Evolutionary conservation across 2,888 invertebrate genomes (phyloP).

Genomic region (Ceriagrion tenellum): DNA sequence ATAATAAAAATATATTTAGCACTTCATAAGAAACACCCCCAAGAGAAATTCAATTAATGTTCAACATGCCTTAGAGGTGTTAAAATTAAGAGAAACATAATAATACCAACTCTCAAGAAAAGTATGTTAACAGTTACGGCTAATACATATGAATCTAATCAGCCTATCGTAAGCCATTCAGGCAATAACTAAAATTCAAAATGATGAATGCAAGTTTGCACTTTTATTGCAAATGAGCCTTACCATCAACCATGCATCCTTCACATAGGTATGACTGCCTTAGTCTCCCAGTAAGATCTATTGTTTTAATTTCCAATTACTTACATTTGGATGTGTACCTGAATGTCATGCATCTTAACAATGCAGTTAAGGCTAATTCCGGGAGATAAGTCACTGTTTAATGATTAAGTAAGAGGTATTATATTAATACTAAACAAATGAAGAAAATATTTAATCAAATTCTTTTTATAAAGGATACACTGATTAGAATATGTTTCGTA

Average conservation of each 20-base stretch:
- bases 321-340: neutral
- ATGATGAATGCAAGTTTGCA: no score
- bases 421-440: neutral
- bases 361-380: slow-evolving; percentile 49
- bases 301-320: neutral
- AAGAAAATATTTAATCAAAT: neutral
- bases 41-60: no score
- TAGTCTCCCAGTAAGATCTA: neutral
- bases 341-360: slow-evolving; percentile 21
- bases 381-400: neutral
- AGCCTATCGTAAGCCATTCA: no score
- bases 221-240: neutral
- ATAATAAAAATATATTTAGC: no score
- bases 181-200: no score
- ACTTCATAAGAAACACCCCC: no score
- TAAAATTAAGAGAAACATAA: no score
- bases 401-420: neutral
- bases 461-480: slow-evolving; percentile 60
- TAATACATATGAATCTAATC: no score
- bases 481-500: neutral
- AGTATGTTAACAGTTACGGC: no score
- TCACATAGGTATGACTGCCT: neutral
- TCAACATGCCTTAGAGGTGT: no score
- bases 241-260: slow-evolving; percentile 29
- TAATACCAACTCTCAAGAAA: no score